Base-by-base conservation (phyloP, 2,113 vertebrate genomes). In the Corvus moneduloides region DNA sequence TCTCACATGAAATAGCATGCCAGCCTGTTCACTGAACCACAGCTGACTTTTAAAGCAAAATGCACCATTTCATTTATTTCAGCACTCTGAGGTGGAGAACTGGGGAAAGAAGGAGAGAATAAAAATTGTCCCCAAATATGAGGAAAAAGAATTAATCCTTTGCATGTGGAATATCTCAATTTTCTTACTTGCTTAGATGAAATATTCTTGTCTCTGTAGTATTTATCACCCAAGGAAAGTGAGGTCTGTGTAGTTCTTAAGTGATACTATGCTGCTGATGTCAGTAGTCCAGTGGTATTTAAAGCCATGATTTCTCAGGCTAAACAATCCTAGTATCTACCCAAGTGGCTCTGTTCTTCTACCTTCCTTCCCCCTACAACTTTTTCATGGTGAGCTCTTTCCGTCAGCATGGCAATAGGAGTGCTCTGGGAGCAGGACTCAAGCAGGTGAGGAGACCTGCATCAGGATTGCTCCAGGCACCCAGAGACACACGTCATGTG, bases 1-100 rank as follows among this genome's bases (percentile, higher is more conserved):
- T 93, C 68, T 73, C 69, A 68, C 84, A 81, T 94, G 93, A 96
- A 96, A 95, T 88, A 93, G 59, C 6, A 13, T 85, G 87, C 95
- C 93, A 96, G 81, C 82, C 88, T 93, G 85, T 93, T 96, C 90
- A 79, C 75, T 68, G 82, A 97, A 96, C 91, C 24, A 7, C 73
- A 80, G 80, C 84, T 97, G 95, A 95, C 77, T 93, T 97, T 82
- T 96, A 97, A 97, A 97, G 84, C 84, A 95, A 96, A 96, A 96
- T 5, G 21, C 19, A 52, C 75, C 69, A 52, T 84, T 84, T 58
- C 3, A 7, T 93, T 95, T 96, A 83, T 93, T 97, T 79, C 52
- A 88, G 75, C 73, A 84, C 78, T 89, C 74, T 68, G 91, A 96
- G 48, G n/a, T 74, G 35, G 41, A 83, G 33, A 84, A 18, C 39